phyloP scores from a whole-genome alignment of 2,888 invertebrate species.

The Oegoconia quadripuncta region DNA sequence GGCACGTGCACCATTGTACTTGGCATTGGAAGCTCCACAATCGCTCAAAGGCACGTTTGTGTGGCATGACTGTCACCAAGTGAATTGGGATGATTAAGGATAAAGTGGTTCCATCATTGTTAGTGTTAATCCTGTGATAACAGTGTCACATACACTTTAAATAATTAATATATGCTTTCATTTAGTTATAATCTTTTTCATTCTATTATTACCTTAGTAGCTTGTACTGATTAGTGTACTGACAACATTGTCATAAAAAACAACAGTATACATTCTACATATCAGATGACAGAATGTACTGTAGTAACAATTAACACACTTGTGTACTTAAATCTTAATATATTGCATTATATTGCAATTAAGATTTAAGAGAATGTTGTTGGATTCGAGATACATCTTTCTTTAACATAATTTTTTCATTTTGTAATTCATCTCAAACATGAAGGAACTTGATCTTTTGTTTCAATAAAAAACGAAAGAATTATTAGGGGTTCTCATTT shows the following conservation, averaged over 20 bases:
- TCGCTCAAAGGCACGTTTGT: conserved; percentile 66
- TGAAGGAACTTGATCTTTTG: no score
- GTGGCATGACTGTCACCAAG: conserved; percentile 73
- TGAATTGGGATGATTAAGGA: conserved; percentile 72
- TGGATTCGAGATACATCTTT: no score
- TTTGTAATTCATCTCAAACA: no score
- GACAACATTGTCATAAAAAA: neutral
- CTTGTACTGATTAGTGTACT: neutral
- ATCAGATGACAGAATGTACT: no score
- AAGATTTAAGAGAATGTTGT: no score
- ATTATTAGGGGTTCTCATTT: no score
- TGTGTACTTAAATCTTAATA: no score
- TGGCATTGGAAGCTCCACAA: conserved; percentile 68
- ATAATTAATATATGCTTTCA: conserved; percentile 59
- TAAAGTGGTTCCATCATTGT: conserved; percentile 39
- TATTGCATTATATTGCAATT: no score
- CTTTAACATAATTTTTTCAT: no score
- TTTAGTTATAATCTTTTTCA: conserved; percentile 47
- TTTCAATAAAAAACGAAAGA: no score
- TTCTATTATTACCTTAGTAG: conserved; percentile 15
- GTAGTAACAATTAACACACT: no score
- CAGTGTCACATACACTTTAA: conserved; percentile 72
- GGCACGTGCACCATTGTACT: conserved; percentile 61
- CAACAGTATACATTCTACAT: no score
- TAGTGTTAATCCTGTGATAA: conserved; percentile 67